These are phyloP conservation scores for Diplosoma virens DNA, from an alignment of 23 tunicate genomes.

Conservation along the genomic window DNA sequence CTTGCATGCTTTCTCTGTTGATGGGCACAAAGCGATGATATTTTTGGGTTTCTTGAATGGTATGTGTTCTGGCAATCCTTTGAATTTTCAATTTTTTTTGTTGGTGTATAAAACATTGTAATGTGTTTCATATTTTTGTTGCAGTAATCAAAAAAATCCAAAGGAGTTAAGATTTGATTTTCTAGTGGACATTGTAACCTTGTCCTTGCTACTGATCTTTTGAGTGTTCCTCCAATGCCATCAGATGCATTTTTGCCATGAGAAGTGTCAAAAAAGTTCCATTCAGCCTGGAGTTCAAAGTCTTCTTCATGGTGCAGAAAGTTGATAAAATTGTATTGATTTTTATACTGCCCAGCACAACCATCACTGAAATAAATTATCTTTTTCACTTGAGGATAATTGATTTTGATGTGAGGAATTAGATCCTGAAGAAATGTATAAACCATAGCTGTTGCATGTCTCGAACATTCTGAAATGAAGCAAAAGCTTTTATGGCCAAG, in stretches of 20 bases:
- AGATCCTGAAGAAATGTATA: not conserved
- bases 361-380: conserved; percentile 20
- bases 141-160: conserved; percentile 4
- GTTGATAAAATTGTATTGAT: conserved; percentile 3
- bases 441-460: conserved; percentile 19
- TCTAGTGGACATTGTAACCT: conserved; percentile 4
- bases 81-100: not conserved
- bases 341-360: conserved; percentile 36
- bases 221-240: conserved; percentile 8
- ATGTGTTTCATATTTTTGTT: not conserved
- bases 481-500: conserved; percentile 6
- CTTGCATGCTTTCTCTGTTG: not conserved
- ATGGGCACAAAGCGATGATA: conserved; percentile 9
- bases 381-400: not conserved
- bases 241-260: conserved; percentile 17
- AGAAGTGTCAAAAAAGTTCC: conserved; percentile 4
- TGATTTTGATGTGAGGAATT: not conserved
- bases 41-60: not conserved
- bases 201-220: not conserved
- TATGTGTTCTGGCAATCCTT: not conserved
- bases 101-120: not conserved
- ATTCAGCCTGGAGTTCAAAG: not conserved
- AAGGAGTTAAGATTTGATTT: not conserved
- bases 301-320: conserved; percentile 1
- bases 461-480: conserved; percentile 15